Base-by-base conservation (phyloP, 2,888 invertebrate species). In the Epinotia brunnichana region DNA sequence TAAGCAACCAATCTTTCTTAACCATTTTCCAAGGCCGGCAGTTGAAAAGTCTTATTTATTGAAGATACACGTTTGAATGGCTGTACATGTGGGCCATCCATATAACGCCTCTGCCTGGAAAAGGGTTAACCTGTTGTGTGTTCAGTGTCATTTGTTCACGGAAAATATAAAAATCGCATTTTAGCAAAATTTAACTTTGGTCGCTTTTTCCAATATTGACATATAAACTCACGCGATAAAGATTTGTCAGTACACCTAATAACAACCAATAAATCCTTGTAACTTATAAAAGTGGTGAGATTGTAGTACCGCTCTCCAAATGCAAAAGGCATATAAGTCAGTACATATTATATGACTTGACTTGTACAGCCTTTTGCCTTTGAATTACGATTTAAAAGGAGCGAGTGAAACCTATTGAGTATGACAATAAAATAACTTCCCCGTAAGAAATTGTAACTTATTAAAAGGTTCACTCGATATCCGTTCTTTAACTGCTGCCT, bases 371-470 rank as follows among this genome's bases (percentile, higher is more conserved):
- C 44, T 48, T 62, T 62, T 24, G 21, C 41, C n/a, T 24, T 61
- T 21, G 60, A 44, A 21, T 9, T 13, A 5, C 3, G 53, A 19
- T 17, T 19, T 2, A 13, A 24, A 61, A 2, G 15, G n/a, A 48
- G 29, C 62, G 62, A 62, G 62, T 62, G 44, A 51, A 62, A 62
- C 53, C 62, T 59, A 60, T 54, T 67, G 56, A 67, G 15, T 61
- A 54, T 56, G 67, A 72, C 67, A 72, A 72, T 72, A 68, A 72
- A 51, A 35, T 56, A 19, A 54, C 21, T 41, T 60, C 61, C 53
- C 19, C 51, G 19, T 67, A 48, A 10, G 10, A 66, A n/a, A 21
- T 48, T 21, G 60, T 51, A 24, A 39, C 61, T 41, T 39, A 29
- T 29, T 48, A 21, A 35, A 63, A 11, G 44, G 21, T 61, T 44